These are phyloP conservation scores for Chymomyza costata DNA, from an alignment of 1,140 invertebrate species.

Conservation along the genomic window DNA sequence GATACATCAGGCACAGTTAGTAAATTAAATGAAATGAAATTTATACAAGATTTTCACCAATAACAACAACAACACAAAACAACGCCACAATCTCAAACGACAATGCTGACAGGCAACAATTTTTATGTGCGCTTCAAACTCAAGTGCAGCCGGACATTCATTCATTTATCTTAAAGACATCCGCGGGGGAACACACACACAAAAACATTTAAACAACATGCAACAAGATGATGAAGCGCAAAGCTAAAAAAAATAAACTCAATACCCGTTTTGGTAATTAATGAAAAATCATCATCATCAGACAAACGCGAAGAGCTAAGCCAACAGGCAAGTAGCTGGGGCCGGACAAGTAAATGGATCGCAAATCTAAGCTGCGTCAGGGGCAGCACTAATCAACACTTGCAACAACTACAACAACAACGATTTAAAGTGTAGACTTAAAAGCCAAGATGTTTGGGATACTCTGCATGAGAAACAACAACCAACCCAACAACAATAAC, in stretches of 20 bases:
- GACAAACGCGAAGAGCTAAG: constrained; percentile 29
- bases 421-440: constrained; percentile 6
- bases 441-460: constrained; percentile 13
- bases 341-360: too few relatives aligned
- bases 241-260: too few relatives aligned
- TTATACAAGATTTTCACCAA: constrained; percentile 50
- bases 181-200: constrained; percentile 9
- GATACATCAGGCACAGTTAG: constrained; percentile 57
- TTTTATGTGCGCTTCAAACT: constrained; percentile 68
- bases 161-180: constrained; percentile 69
- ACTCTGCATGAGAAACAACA: too few relatives aligned
- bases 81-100: constrained; percentile 22
- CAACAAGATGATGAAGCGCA: constrained; percentile 22
- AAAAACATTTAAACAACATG: constrained; percentile 20
- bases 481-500: too few relatives aligned
- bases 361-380: too few relatives aligned
- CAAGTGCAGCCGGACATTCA: constrained; percentile 60
- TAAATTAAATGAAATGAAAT: constrained; percentile 59
- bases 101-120: constrained; percentile 62
- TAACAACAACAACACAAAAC: constrained; percentile 38
- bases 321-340: constrained; percentile 29
- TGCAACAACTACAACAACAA: constrained; percentile 31
- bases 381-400: constrained; percentile 42
- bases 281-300: constrained; percentile 46
- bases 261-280: constrained; percentile 63